Evolutionary conservation across 2,113 vertebrate genomes (phyloP), one percentile per base, ranked within the genome.

Genomic region (Lipotes vexillifer): DNA sequence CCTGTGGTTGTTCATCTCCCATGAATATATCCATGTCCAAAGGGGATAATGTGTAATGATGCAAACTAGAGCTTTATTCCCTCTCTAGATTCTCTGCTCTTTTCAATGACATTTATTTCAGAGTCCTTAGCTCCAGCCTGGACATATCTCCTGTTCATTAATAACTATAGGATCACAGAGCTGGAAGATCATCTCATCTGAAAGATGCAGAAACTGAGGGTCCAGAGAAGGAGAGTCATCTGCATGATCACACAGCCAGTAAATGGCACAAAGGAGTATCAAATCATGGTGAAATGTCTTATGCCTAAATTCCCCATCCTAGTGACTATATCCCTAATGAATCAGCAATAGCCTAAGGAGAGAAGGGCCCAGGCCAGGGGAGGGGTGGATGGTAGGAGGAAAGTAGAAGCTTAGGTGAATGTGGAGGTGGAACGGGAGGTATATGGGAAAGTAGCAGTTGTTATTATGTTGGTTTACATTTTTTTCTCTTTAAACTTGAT

Each of bases 191-290:
- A 57, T 65, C 38, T 85, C 46, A 93, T 86, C 27, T 95, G 38
- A 82, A 97, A 93, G 74, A 95, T 59, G 59, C 15, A 89, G 75
- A 88, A 74, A 93, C 90, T n/a, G 38, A 95, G 63, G 18, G 20
- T 75, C 49, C 63, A 82, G 66, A 95, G 29, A 18, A 81, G 74
- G 57, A 52, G 29, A 46, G 17, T 72, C 63, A 87, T 14, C 21
- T 65, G 20, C 49, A 80, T 38, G 55, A 72, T 75, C 69, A 78
- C 55, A 91, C 18, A 81, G 66, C 10, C 41, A 91, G 41, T 75
- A 91, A 93, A 75, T 71, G 25, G 68, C 44, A 88, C 61, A 71
- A 27, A 89, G 31, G 41, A 52, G 57, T 69, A 52, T 88, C 23
- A 78, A 80, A 85, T 66, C 36, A 71, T 41, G 17, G 61, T 83